phyloP scores from a whole-genome alignment of 2,797 vertebrate species.

The Caiman crocodilus region DNA sequence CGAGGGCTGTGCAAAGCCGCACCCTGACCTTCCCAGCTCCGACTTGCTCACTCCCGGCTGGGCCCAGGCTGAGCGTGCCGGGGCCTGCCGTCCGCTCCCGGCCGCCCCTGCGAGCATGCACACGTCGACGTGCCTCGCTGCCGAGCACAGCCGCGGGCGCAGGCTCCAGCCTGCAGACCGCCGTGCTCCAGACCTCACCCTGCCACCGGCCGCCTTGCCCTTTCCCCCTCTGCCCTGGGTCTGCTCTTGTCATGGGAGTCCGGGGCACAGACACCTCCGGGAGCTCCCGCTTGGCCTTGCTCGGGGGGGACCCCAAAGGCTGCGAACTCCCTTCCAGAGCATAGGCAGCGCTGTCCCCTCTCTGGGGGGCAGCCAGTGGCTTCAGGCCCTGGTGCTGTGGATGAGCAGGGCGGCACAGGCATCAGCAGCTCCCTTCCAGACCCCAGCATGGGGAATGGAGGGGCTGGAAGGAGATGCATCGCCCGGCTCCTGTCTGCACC shows the following conservation, averaged over 20 bases:
- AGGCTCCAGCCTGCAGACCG: background rate
- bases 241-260: background rate
- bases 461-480: background rate
- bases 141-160: slow-evolving; percentile 23
- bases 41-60: slow-evolving; percentile 75
- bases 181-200: slow-evolving; percentile 7
- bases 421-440: background rate
- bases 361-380: background rate
- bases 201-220: slow-evolving; percentile 23
- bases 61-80: slow-evolving; percentile 67
- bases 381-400: background rate
- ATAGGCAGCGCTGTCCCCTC: too few species aligned
- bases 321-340: background rate
- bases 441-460: background rate
- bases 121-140: slow-evolving; percentile 66
- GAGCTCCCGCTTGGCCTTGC: background rate
- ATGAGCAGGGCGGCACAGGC: background rate
- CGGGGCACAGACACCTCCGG: background rate
- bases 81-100: slow-evolving; percentile 68
- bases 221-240: background rate
- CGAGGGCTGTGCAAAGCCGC: slow-evolving; percentile 61
- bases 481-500: background rate
- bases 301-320: background rate
- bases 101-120: slow-evolving; percentile 54
- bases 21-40: slow-evolving; percentile 77